Conservation (phyloP, 2,113 vertebrate species). For the Nannospalax galili region DNA sequence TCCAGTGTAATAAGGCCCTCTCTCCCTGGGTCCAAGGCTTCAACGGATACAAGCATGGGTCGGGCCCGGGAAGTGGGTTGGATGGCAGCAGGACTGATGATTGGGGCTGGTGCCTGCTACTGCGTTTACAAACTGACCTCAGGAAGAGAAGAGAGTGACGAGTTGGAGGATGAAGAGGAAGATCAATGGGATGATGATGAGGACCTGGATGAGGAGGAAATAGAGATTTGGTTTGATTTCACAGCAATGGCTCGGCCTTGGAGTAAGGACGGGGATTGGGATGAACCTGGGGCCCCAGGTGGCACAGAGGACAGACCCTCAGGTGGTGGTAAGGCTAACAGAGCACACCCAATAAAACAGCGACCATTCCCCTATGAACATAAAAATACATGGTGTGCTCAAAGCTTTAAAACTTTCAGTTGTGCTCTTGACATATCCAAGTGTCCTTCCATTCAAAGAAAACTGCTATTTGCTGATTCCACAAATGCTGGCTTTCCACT, state of each 20-base stretch:
- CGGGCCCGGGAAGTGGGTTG: constrained; percentile 76
- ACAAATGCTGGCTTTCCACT: background rate
- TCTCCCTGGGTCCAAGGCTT: background rate
- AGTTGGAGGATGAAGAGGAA: constrained; percentile 66
- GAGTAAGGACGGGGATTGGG: constrained; percentile 69
- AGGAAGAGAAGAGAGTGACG: constrained; percentile 58
- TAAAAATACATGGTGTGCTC: constrained; percentile 63
- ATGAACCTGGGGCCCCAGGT: constrained; percentile 64
- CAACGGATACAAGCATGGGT: constrained; percentile 58
- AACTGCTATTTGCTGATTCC: background rate
- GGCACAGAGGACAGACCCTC: constrained; percentile 62
- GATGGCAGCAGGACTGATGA: constrained; percentile 79
- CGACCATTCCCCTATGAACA: constrained; percentile 73
- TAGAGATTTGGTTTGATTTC: constrained; percentile 66
- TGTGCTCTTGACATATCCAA: background rate
- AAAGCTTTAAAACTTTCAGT: constrained; percentile 30
- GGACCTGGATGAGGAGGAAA: constrained; percentile 63
- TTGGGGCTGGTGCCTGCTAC: constrained; percentile 79
- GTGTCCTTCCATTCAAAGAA: background rate
- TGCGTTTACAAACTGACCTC: constrained; percentile 76
- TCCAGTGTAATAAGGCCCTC: constrained; percentile 49
- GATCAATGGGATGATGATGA: constrained; percentile 62
- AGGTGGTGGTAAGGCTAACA: constrained; percentile 74
- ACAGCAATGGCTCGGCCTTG: constrained; percentile 67
- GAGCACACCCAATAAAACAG: constrained; percentile 60